Evolutionary conservation across 2,113 vertebrate species (phyloP).

Genomic region (Telmatochromis sp.): DNA sequence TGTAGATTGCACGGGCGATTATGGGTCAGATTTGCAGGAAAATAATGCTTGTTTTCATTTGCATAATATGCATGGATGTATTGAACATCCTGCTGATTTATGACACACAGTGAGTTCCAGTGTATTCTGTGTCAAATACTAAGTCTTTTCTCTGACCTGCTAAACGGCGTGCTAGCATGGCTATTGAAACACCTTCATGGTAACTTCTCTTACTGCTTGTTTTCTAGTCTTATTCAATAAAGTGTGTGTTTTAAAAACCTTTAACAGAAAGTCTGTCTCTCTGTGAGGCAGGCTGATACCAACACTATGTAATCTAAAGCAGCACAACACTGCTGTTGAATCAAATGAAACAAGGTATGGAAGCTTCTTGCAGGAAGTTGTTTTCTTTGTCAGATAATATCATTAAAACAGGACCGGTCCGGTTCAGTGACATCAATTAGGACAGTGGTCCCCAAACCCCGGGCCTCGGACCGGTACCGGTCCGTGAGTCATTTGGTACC

Average conservation of each 20-base stretch:
- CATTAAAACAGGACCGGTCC: fast-evolving
- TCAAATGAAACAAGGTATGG: background rate
- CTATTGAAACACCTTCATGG: background rate
- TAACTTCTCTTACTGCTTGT: background rate
- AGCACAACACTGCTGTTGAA: background rate
- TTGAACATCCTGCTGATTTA: background rate
- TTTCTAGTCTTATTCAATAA: background rate
- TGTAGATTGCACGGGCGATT: fast-evolving
- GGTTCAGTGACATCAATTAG: background rate
- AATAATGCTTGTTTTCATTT: background rate
- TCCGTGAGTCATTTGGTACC: too few species aligned
- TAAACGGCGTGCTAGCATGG: background rate
- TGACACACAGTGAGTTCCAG: background rate
- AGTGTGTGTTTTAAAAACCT: background rate
- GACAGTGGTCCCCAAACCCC: fast-evolving
- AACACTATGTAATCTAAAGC: background rate
- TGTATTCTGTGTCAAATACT: background rate
- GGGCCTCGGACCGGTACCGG: too few species aligned
- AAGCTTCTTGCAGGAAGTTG: background rate
- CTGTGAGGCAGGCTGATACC: background rate
- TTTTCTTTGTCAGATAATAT: background rate
- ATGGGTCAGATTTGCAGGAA: background rate
- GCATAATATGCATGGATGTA: background rate
- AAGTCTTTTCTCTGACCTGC: background rate
- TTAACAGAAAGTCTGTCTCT: background rate